Evolutionary conservation across 2,888 invertebrate genomes (phyloP).

Genomic region (Callinectes sapidus): DNA sequence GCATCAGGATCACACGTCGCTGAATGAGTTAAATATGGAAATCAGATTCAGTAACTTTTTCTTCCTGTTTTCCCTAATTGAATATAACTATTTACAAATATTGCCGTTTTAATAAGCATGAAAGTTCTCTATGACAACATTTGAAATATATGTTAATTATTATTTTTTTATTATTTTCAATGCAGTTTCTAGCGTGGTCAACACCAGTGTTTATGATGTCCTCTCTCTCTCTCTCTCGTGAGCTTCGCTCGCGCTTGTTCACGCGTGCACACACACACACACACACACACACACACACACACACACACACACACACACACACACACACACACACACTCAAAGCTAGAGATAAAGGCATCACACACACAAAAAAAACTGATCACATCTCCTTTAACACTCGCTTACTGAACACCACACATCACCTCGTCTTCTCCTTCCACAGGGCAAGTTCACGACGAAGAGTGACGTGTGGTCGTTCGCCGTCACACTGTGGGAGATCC

Average conservation of each 20-base stretch:
- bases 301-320: background rate
- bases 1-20: no score
- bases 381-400: background rate
- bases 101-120: background rate
- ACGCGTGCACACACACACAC: background rate
- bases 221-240: background rate
- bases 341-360: background rate
- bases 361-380: background rate
- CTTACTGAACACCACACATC: background rate
- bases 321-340: background rate
- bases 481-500: conserved; percentile 90
- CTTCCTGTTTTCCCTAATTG: background rate
- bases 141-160: background rate
- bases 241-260: no score
- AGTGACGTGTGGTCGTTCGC: conserved; percentile 94
- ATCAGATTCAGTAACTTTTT: background rate
- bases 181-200: no score
- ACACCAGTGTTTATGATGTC: no score
- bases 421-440: background rate
- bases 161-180: no score
- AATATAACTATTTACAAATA: background rate
- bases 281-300: conserved; percentile 20
- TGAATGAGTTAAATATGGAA: no score
- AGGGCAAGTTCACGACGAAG: conserved; percentile 91
- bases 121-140: no score